A percentile compares a stretch with the other conserved stretches of the same genome.
phyloP scores from a whole-genome alignment of 2,113 vertebrate species.

The Pitta sordida region DNA sequence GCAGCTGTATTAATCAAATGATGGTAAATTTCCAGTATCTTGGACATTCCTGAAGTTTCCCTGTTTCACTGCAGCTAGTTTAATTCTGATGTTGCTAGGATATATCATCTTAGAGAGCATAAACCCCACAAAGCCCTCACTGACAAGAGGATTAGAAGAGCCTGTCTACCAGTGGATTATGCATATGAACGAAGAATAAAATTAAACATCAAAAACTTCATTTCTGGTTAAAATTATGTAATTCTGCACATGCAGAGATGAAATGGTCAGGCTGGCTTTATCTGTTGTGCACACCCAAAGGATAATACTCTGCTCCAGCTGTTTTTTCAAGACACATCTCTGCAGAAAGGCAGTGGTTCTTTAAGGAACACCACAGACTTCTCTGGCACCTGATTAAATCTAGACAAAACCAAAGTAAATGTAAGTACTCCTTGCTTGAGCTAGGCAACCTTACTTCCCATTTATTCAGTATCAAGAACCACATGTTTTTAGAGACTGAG shows the following conservation, averaged over 20 bases:
- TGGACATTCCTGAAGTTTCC: not conserved
- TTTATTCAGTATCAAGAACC: not conserved
- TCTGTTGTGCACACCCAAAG: not conserved
- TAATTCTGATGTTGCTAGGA: slow-evolving; percentile 58
- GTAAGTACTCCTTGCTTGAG: not conserved
- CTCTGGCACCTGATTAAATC: not conserved
- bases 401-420: not conserved
- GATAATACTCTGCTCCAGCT: not conserved
- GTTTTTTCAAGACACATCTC: not conserved
- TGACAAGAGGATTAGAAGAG: slow-evolving; percentile 43
- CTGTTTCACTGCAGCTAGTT: not conserved
- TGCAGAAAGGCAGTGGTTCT: not conserved
- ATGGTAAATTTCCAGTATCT: not conserved
- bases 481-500: not conserved
- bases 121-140: slow-evolving; percentile 16
- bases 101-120: slow-evolving; percentile 27
- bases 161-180: slow-evolving; percentile 10
- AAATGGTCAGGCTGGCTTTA: not conserved
- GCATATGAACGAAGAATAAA: not conserved
- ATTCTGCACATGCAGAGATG: not conserved
- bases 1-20: not conserved
- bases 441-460: not conserved
- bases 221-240: not conserved
- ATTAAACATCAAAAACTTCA: not conserved
- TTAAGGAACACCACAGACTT: not conserved